Base-by-base conservation (phyloP, 2,113 vertebrate genomes). In the Labrus mixtus region DNA sequence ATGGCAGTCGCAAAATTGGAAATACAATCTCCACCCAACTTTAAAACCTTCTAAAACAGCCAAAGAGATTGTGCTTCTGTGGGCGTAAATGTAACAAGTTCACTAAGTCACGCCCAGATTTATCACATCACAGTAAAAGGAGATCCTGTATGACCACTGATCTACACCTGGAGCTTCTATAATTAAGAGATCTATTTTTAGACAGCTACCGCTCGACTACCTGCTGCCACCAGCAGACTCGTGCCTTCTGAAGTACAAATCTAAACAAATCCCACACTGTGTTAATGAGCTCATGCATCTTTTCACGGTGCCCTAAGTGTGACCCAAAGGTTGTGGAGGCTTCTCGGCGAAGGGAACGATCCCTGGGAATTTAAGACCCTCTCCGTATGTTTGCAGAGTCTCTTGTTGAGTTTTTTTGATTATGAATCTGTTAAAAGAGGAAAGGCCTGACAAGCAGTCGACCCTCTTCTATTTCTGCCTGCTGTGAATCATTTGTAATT, bases 401-500 rank as follows among this genome's bases (percentile, higher is more conserved):
- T 23, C 69, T 71, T 79, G 55, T 78, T 39, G 59, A 72, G 29
- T 64, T 87, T 68, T 17, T 70, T 77, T 17, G 12, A 64, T 72
- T 81, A 64, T 64, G 29, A 62, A 68, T 66, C 17, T 36, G 45
- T 76, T 41, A 36, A 79, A 41, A 50, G 60, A 77, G 77, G 25
- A 78, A 76, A 65, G 65, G 59, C 53, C 69, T 65, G 67, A 69
- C 29, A 45, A 48, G 65, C 64, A 79, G 68, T 82, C 19, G 5
- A 54, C 37, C 55, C 41, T 65, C 76, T 70, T 79, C 81, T 80
- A 57, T 84, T 89, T 84, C 68, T 75, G 70, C 57, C 39, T 51
- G 51, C 45, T 75, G 60, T 79, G 58, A 88, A 76, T 82, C 51
- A 90, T 87, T 87, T 89, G 81, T 76, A 86, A 81, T 89, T 33